phyloP scores from a whole-genome alignment of 2,888 invertebrate species.

The Linnaemya tessellans region DNA sequence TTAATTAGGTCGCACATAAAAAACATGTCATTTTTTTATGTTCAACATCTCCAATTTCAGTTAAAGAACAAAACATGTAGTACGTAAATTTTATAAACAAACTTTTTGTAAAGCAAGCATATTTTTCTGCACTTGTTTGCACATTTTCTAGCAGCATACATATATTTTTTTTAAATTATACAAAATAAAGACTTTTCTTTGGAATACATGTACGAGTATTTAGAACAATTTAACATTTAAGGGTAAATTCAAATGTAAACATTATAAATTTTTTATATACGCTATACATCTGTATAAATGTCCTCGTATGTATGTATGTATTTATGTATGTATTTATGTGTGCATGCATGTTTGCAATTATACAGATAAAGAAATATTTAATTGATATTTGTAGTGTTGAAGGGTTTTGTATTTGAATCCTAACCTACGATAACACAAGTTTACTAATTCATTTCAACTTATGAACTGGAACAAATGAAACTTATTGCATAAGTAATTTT shows the following conservation, averaged over 20 bases:
- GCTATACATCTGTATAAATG: no score
- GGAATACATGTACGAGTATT: not conserved
- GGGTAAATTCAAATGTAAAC: not conserved
- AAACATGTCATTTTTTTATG: constrained; percentile 2
- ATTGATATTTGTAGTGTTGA: not conserved
- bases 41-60: constrained; percentile 17
- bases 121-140: constrained; percentile 1
- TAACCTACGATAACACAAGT: constrained; percentile 57
- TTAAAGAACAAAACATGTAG: not conserved
- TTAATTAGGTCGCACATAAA: constrained; percentile 7
- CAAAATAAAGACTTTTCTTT: not conserved
- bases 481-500: no score
- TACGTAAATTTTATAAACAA: not conserved
- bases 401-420: constrained; percentile 5
- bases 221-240: constrained; percentile 1
- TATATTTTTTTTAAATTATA: not conserved
- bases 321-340: not conserved
- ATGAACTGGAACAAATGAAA: no score
- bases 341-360: not conserved
- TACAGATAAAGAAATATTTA: not conserved
- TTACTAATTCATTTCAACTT: no score
- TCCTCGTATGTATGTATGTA: no score
- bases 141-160: constrained; percentile 1
- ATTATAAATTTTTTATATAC: constrained; percentile 11
- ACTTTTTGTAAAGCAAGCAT: constrained; percentile 12